Conservation (phyloP, 2,888 invertebrate species). For the Drosophila gaucha region DNA sequence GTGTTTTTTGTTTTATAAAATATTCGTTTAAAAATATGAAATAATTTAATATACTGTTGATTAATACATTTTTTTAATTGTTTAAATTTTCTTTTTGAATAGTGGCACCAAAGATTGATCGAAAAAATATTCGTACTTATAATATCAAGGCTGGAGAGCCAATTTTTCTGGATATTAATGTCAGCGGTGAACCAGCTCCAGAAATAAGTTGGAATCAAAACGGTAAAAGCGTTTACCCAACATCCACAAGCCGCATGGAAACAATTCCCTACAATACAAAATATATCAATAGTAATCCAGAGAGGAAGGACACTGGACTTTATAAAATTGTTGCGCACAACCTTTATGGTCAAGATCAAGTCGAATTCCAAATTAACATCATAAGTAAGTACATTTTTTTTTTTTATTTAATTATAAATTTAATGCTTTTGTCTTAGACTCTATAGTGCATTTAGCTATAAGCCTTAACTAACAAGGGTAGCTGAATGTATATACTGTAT, state of each 20-base stretch:
- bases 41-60: too few species aligned
- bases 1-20: too few species aligned
- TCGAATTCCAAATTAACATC: conserved; percentile 95
- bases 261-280: conserved; percentile 94
- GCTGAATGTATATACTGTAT: too few species aligned
- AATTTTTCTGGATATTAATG: conserved; percentile 94
- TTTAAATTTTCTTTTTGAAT: neutral
- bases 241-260: conserved; percentile 88
- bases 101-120: conserved; percentile 99
- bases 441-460: too few species aligned
- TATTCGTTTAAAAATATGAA: too few species aligned
- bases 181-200: conserved; percentile 96
- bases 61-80: neutral
- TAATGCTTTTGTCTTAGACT: too few species aligned
- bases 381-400: conserved; percentile 88
- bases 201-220: conserved; percentile 94
- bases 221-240: conserved; percentile 90
- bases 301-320: conserved; percentile 94
- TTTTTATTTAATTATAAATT: too few species aligned
- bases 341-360: conserved; percentile 94
- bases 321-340: conserved; percentile 95
- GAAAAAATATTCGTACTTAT: conserved; percentile 93
- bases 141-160: conserved; percentile 96
- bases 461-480: too few species aligned
- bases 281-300: conserved; percentile 93